A percentile compares a stretch with the other conserved stretches of the same genome.
Conservation (phyloP, 2,888 invertebrate species). For the Pristionchus japonicus region DNA sequence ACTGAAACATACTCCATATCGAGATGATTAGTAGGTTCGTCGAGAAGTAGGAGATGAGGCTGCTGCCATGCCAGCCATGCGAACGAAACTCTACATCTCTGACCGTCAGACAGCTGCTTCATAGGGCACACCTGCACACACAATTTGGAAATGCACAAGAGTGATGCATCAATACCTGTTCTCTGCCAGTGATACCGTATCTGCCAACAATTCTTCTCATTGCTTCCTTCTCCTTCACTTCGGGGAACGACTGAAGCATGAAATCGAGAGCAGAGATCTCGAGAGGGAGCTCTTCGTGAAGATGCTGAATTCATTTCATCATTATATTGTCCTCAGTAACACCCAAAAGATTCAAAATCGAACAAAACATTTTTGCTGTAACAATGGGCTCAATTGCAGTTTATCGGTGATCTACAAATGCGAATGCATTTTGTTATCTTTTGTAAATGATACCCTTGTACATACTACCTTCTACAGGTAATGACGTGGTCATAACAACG, state of each 20-base stretch:
- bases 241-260: conserved; percentile 97
- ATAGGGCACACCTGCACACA: conserved; percentile 87
- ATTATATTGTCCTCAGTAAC: not conserved
- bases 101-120: conserved; percentile 94
- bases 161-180: conserved; percentile 83
- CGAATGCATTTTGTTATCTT: no score
- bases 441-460: no score
- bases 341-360: not conserved
- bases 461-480: no score
- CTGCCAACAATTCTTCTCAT: conserved; percentile 99
- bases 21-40: conserved; percentile 92
- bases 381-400: no score
- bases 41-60: conserved; percentile 88
- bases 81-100: conserved; percentile 97
- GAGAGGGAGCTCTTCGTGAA: conserved; percentile 94
- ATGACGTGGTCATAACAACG: no score
- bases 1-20: conserved; percentile 81
- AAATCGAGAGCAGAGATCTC: conserved; percentile 95
- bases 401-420: no score
- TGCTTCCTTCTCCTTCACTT: conserved; percentile 96
- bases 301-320: conserved; percentile 80
- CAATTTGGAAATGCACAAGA: not conserved
- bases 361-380: not conserved
- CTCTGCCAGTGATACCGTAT: conserved; percentile 95
- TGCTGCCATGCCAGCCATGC: conserved; percentile 98